These are phyloP conservation scores for Agriopis leucophaearia DNA, from an alignment of 2,888 invertebrate genomes.

Conservation along the genomic window DNA sequence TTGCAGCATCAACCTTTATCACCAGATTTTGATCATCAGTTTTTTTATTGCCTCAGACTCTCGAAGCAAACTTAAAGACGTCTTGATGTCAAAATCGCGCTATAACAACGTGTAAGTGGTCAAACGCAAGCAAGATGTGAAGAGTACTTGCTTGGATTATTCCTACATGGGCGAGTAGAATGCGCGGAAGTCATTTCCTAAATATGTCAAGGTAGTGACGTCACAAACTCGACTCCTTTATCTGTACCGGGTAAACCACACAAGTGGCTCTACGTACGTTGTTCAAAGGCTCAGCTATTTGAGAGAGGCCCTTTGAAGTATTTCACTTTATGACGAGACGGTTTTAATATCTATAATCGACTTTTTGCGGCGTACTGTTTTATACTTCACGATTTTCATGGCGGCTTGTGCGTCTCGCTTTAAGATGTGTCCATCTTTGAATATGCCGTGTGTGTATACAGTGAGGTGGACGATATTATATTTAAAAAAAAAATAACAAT, in stretches of 20 bases:
- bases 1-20: too few species aligned
- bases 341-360: constrained; percentile 1
- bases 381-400: neutral
- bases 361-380: constrained; percentile 4
- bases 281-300: constrained; percentile 25
- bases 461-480: too few species aligned
- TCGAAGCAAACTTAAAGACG: too few species aligned
- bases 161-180: neutral
- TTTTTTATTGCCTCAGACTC: too few species aligned
- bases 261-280: constrained; percentile 15
- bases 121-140: neutral
- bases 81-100: neutral
- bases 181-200: constrained; percentile 8
- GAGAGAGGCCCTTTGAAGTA: constrained; percentile 15
- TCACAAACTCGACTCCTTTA: constrained; percentile 20
- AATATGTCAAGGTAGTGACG: constrained; percentile 8
- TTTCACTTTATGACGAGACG: constrained; percentile 1
- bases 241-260: constrained; percentile 21
- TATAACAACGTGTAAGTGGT: too few species aligned
- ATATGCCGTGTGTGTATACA: too few species aligned
- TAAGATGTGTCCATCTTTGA: too few species aligned
- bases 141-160: neutral
- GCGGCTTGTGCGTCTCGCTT: neutral
- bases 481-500: too few species aligned
- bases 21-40: too few species aligned